phyloP scores from a whole-genome alignment of 2,113 vertebrate genomes.

The Nicator chloris region DNA sequence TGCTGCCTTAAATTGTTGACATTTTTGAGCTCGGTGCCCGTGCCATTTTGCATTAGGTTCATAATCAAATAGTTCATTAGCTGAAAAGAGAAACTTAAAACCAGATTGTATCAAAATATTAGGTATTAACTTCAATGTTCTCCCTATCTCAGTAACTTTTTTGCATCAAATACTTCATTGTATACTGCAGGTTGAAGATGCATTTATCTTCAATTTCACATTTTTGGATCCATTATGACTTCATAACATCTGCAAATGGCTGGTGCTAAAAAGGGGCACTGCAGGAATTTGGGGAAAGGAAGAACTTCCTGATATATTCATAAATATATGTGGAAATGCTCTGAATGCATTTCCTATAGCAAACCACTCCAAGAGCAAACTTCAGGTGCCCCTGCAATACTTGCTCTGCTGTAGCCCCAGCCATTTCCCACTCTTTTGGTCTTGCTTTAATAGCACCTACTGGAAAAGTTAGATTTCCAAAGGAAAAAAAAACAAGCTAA shows the following conservation, averaged over 20 bases:
- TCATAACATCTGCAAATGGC: not conserved
- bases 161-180: not conserved
- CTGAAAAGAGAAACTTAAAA: not conserved
- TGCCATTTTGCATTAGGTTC: not conserved
- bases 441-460: not conserved
- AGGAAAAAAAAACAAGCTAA: not conserved
- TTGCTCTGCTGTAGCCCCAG: not conserved
- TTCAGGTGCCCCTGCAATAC: not conserved
- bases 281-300: not conserved
- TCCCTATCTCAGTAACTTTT: not conserved
- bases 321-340: not conserved
- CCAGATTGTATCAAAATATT: not conserved
- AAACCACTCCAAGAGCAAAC: not conserved
- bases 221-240: not conserved
- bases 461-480: not conserved
- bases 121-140: not conserved
- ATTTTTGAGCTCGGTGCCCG: not conserved
- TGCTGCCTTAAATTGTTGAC: not conserved
- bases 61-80: not conserved
- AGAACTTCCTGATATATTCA: not conserved
- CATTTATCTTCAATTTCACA: not conserved
- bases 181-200: not conserved
- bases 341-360: not conserved
- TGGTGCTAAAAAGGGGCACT: not conserved
- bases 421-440: not conserved